A percentile compares a stretch with the other conserved stretches of the same genome.
These are phyloP conservation scores for Nebria brevicollis DNA, from an alignment of 2,888 invertebrate genomes.

Conservation along the genomic window DNA sequence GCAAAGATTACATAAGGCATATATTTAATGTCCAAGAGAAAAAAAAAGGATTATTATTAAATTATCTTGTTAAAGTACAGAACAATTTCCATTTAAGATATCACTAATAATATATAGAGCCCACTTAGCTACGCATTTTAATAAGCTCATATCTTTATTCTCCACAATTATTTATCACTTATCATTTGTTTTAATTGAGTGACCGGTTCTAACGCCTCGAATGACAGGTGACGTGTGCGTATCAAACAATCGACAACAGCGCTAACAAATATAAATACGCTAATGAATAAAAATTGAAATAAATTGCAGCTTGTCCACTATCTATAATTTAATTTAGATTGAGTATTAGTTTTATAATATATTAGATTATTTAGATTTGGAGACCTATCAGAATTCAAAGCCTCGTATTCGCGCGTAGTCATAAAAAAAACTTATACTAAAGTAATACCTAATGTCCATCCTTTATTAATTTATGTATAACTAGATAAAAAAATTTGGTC, in stretches of 20 bases:
- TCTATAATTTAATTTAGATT: neutral
- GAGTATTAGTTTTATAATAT: neutral
- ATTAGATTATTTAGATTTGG: no score
- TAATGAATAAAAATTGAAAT: slow-evolving; percentile 45
- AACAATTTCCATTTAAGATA: slow-evolving; percentile 40
- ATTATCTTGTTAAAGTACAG: slow-evolving; percentile 10
- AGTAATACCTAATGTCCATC: no score
- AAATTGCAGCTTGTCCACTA: neutral
- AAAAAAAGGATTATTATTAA: neutral
- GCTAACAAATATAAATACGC: slow-evolving; percentile 28
- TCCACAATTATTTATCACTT: slow-evolving; percentile 45
- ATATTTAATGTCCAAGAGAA: neutral
- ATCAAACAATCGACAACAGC: slow-evolving; percentile 41
- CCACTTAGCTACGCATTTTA: slow-evolving; percentile 24
- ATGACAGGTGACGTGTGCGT: slow-evolving; percentile 42
- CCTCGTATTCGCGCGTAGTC: no score
- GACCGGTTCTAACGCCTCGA: slow-evolving; percentile 41
- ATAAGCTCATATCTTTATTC: slow-evolving; percentile 18
- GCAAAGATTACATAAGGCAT: neutral
- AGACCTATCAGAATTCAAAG: no score
- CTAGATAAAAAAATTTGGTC: no score
- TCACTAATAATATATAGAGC: slow-evolving; percentile 31
- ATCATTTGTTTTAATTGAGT: slow-evolving; percentile 48
- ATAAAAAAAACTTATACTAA: no score
- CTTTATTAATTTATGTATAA: no score